Base-by-base conservation (phyloP, 2,888 invertebrate species). In the Phalera bucephala region DNA sequence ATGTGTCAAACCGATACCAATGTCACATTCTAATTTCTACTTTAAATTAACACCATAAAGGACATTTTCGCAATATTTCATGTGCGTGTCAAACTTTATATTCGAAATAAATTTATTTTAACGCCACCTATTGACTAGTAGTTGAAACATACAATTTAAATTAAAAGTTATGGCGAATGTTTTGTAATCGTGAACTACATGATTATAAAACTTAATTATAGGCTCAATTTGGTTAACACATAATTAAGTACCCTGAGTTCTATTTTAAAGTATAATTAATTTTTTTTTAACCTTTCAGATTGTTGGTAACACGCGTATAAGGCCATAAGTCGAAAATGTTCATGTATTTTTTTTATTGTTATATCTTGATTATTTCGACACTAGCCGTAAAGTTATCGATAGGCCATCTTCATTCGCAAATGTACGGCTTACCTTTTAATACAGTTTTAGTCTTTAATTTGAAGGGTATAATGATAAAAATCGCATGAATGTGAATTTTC, bases 41-140 rank as follows among this genome's bases (percentile, higher is more conserved):
- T n/a, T n/a, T n/a, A n/a, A n/a, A n/a, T n/a, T n/a, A n/a, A n/a
- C n/a, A n/a, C n/a, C n/a, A n/a, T n/a, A n/a, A n/a, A n/a, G n/a
- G n/a, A n/a, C n/a, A n/a, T 56, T 67, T 66, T 66, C 56, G 53
- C 47, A 66, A 64, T 43, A 48, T 41, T 28, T 44, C 29, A 19
- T 7, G 11, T 19, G 19, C 28, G 8, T 19, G 17, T 19, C 1
- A 5, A 7, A 19, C 19, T 7, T 29, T 27, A 14, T 27, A n/a
- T n/a, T n/a, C n/a, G n/a, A n/a, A 14, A 27, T 14, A 51, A 45
- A 64, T 61, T 59, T 4, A 36, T 55, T 56, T 44, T 37, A 63
- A 30, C 64, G 72, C 66, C 76, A 78, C 67, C 79, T 79, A 53
- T 63, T 60, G 64, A 40, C 44, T 39, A 59, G 56, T 71, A 57